Percentiles rank a stretch among this genome's conserved stretches.
Evolutionary conservation across 2,888 invertebrate species (phyloP).

Genomic region (Troilus luridus): DNA sequence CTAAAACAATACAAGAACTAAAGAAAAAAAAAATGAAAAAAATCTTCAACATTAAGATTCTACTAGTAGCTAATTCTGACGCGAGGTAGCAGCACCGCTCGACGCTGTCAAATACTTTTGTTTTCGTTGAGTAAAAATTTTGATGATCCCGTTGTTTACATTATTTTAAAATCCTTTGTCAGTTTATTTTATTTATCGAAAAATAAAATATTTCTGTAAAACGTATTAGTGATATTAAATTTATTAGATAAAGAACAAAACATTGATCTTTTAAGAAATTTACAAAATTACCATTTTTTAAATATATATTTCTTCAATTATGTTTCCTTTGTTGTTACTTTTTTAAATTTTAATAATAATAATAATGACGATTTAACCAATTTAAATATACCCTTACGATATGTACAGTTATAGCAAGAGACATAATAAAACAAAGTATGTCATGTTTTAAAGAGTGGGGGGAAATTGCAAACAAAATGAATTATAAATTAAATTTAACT

Average conservation of each 20-base stretch:
- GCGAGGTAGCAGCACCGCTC: conserved; percentile 10
- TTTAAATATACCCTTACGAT: not conserved
- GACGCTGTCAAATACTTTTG: conserved; percentile 44
- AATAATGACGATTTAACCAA: no score
- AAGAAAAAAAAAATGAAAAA: not conserved
- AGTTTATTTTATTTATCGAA: not conserved
- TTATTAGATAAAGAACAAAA: not conserved
- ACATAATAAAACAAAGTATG: no score
- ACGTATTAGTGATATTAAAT: not conserved
- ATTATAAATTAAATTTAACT: no score
- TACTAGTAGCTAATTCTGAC: conserved; percentile 30
- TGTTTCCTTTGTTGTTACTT: not conserved
- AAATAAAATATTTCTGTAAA: not conserved
- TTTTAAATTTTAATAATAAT: not conserved
- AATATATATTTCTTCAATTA: not conserved
- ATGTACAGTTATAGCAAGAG: no score
- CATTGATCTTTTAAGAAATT: not conserved
- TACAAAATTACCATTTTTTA: not conserved
- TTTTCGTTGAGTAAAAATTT: not conserved
- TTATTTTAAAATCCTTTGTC: not conserved
- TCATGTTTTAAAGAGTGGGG: no score
- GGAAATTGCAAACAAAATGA: no score
- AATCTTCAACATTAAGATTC: conserved; percentile 3
- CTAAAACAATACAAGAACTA: not conserved
- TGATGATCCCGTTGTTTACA: conserved; percentile 34